A percentile compares a stretch with the other conserved stretches of the same genome.
Evolutionary conservation across 2,888 invertebrate species (phyloP).

Genomic region (Lomographa bimaculata): DNA sequence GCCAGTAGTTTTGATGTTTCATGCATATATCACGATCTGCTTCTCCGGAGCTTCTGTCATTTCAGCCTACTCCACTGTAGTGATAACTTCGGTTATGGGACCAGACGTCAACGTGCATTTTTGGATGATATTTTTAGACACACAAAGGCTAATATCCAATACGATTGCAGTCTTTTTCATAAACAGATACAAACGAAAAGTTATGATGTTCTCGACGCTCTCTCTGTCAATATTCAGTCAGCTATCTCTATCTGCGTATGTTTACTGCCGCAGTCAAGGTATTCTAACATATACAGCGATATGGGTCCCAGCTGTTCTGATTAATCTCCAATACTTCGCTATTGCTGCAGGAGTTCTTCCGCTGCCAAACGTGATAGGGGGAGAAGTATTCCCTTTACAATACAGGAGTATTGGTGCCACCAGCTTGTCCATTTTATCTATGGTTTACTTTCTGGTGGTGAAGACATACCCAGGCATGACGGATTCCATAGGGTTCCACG

Average conservation of each 20-base stretch:
- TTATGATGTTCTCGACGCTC: conserved; percentile 82
- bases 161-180: conserved; percentile 36
- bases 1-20: conserved; percentile 62
- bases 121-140: conserved; percentile 27
- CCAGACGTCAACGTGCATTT: conserved; percentile 29
- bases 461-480: conserved; percentile 84
- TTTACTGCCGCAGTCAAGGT: conserved; percentile 48
- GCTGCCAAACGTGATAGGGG: conserved; percentile 85
- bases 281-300: conserved; percentile 47
- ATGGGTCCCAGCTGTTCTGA: conserved; percentile 69
- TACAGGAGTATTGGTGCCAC: conserved; percentile 82
- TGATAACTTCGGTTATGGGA: conserved; percentile 33
- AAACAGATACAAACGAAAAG: conserved; percentile 62
- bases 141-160: conserved; percentile 38
- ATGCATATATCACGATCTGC: conserved; percentile 37
- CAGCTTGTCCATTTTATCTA: conserved; percentile 74
- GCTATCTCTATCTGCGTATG: conserved; percentile 70
- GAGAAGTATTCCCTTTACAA: conserved; percentile 83
- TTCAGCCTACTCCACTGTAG: conserved; percentile 36
- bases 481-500: conserved; percentile 64
- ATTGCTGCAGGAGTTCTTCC: conserved; percentile 58
- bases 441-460: conserved; percentile 83
- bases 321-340: conserved; percentile 79
- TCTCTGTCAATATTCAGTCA: conserved; percentile 80
- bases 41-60: conserved; percentile 42